Percentiles rank a stretch among this genome's conserved stretches.
Evolutionary conservation across 2,888 invertebrate species (phyloP).

Genomic region (Epiblema foenella): DNA sequence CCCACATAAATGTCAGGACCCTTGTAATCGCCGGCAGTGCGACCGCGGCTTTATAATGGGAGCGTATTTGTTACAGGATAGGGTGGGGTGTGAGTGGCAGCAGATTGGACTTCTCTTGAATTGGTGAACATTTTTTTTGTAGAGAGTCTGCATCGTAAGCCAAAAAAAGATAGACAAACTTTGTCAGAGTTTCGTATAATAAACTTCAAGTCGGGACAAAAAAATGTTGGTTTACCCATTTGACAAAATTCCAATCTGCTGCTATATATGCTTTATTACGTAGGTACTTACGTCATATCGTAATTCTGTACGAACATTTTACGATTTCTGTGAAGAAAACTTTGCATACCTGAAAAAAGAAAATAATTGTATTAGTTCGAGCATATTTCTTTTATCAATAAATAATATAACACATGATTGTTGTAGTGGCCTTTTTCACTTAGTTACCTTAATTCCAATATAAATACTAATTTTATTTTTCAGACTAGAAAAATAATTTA

Average conservation of each 20-base stretch:
- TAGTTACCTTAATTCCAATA: too few relatives aligned
- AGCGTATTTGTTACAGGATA: constrained; percentile 24
- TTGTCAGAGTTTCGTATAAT: neutral
- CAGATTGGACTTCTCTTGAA: too few relatives aligned
- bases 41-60: constrained; percentile 52
- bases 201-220: too few relatives aligned
- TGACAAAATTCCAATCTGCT: too few relatives aligned
- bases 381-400: too few relatives aligned
- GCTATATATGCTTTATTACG: too few relatives aligned
- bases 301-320: neutral
- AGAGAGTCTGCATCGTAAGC: neutral
- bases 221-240: too few relatives aligned
- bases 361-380: neutral
- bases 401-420: too few relatives aligned
- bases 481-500: too few relatives aligned
- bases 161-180: neutral
- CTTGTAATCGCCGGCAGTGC: constrained; percentile 63
- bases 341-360: constrained; percentile 13
- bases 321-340: neutral
- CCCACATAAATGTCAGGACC: constrained; percentile 51
- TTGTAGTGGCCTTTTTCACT: too few relatives aligned
- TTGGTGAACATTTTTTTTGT: too few relatives aligned
- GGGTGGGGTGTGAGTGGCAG: constrained; percentile 9
- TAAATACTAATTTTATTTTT: too few relatives aligned
- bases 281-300: neutral